Base-by-base conservation (phyloP, 53 echinoderm and acorn worm genomes). In the Antedon mediterranea region DNA sequence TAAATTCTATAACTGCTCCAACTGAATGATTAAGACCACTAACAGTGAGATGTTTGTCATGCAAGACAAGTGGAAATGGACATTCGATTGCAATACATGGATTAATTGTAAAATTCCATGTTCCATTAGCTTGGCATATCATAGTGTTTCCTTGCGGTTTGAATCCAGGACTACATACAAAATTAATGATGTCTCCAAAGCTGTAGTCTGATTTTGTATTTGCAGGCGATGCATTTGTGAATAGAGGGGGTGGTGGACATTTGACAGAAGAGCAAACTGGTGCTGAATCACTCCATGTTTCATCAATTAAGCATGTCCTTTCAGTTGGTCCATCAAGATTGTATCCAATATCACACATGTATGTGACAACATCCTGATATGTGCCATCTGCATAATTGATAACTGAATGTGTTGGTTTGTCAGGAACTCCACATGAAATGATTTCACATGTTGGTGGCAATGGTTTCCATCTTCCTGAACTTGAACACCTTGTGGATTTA, bases 321-420 rank as follows among this genome's bases (percentile, higher is more conserved):
- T 23, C 41, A 28, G 89, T 31, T 14, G 76, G 74, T 32, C 91
- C 89, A 31, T 82, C 77, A 28, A 93, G 76, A n/a, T 75, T 75
- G 81, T 90, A 90, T 3, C 98, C 98, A 41, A 57, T 85, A 41
- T 75, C 29, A 78, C 98, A 93, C 9, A 13, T 28, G 34, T 89
- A 93, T 71, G 79, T 71, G 27, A 81, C 90, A 72, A 74, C 32
- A 71, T 85, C 83, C 30, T 86, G 76, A 43, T 79, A 86, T 30
- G 28, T 73, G 30, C 57, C 76, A 43, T 57, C 77, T 20, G 23
- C 75, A 30, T 76, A 79, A 14, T 34, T 73, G 0, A 80, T 31
- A 7, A 13, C n/a, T 29, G 79, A 72, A 73, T 79, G 73, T 0
- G 71, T 31, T 3, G 82, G 80, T 27, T 71, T 18, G 34, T 33